Conservation (phyloP, 1,140 invertebrate genomes). For the Neodiprion lecontei region DNA sequence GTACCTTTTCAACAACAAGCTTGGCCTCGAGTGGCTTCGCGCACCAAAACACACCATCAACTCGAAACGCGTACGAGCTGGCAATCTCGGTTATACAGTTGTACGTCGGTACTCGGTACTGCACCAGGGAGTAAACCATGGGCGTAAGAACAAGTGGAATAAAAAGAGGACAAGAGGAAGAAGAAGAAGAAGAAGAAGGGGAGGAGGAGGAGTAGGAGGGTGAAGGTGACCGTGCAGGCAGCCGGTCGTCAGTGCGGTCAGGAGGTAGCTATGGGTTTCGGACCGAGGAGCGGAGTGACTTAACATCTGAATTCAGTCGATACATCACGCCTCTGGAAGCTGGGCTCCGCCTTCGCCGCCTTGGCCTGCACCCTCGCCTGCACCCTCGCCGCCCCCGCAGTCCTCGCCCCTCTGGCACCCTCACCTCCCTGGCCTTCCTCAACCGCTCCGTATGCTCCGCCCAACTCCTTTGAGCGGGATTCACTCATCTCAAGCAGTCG, state of each 20-base stretch:
- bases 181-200: constrained; percentile 27
- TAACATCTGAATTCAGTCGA: constrained; percentile 56
- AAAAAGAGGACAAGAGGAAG: constrained; percentile 24
- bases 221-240: too few species aligned
- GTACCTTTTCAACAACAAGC: too few species aligned
- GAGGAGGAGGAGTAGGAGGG: constrained; percentile 32
- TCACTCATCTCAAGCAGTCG: constrained; percentile 6
- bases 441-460: constrained; percentile 44
- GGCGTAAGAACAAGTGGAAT: constrained; percentile 15
- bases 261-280: too few species aligned
- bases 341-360: constrained; percentile 51
- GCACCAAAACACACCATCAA: too few species aligned
- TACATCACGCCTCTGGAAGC: constrained; percentile 57
- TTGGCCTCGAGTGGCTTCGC: too few species aligned
- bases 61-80: too few species aligned
- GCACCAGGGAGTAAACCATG: too few species aligned
- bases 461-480: constrained; percentile 27
- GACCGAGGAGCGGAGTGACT: too few species aligned
- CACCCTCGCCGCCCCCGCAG: background rate
- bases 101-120: too few species aligned
- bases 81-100: too few species aligned
- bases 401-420: too few species aligned
- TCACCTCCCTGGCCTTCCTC: background rate
- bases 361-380: constrained; percentile 21
- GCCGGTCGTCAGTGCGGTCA: too few species aligned